Percentiles rank a stretch among this genome's conserved stretches.
phyloP scores from a whole-genome alignment of 2,888 invertebrate genomes.

The Agrochola circellaris region DNA sequence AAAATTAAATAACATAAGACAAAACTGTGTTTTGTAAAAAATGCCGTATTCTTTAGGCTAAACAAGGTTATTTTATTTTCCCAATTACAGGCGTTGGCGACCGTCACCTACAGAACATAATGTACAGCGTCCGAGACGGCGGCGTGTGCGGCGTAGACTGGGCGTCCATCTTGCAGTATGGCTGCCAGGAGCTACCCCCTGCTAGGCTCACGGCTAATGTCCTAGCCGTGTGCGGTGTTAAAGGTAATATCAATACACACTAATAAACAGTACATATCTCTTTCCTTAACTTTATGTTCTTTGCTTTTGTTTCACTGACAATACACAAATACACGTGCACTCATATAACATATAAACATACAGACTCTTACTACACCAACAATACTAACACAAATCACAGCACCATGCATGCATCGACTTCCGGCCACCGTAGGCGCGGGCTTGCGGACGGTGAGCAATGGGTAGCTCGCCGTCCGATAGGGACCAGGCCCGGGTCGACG shows the following conservation, averaged over 20 bases:
- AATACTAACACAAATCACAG: too few relatives aligned
- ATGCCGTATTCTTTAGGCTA: background rate
- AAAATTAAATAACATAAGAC: background rate
- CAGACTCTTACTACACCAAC: too few relatives aligned
- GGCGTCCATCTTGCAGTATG: conserved; percentile 73
- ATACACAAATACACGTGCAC: too few relatives aligned
- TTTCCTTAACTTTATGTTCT: too few relatives aligned
- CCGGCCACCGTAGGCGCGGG: too few relatives aligned
- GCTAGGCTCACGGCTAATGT: conserved; percentile 77
- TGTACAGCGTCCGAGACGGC: conserved; percentile 71
- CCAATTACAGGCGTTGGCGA: conserved; percentile 77
- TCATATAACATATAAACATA: too few relatives aligned
- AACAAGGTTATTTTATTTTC: background rate
- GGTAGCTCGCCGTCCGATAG: too few relatives aligned
- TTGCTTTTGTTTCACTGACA: too few relatives aligned
- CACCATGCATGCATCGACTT: too few relatives aligned
- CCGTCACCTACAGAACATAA: conserved; percentile 80
- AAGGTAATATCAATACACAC: conserved; percentile 47
- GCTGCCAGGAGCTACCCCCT: conserved; percentile 72
- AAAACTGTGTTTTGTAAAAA: background rate
- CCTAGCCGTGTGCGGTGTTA: conserved; percentile 69
- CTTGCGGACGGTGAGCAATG: too few relatives aligned
- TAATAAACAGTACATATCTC: too few relatives aligned
- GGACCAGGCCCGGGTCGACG: too few relatives aligned
- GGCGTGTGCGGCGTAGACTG: conserved; percentile 77